Conservation (phyloP, 2,888 invertebrate species). For the Salticus scenicus region DNA sequence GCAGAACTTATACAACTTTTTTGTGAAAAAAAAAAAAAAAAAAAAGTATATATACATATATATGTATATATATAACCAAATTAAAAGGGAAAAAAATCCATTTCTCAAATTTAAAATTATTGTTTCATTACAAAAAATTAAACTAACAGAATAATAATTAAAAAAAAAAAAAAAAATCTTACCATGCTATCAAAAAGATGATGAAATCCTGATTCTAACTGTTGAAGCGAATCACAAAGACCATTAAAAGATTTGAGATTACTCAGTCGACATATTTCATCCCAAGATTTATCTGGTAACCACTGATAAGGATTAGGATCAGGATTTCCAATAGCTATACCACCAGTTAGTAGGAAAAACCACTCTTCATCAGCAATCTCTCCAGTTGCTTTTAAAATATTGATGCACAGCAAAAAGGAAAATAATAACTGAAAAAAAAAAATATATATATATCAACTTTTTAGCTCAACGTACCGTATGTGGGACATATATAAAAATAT, state of each 20-base stretch:
- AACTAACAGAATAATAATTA: too few relatives aligned
- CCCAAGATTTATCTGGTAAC: constrained; percentile 85
- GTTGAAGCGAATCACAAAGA: constrained; percentile 75
- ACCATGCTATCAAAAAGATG: constrained; percentile 83
- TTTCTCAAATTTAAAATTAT: too few relatives aligned
- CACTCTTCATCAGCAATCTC: constrained; percentile 81
- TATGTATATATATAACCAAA: too few relatives aligned
- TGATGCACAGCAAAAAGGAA: constrained; percentile 77
- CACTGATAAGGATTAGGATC: constrained; percentile 87
- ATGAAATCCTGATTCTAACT: constrained; percentile 78
- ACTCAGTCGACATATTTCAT: constrained; percentile 77
- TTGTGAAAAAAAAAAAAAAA: too few relatives aligned
- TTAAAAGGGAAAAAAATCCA: too few relatives aligned
- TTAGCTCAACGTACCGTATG: too few relatives aligned
- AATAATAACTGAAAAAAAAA: constrained; percentile 76
- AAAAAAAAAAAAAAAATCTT: too few relatives aligned
- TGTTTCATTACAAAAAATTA: too few relatives aligned
- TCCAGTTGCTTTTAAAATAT: constrained; percentile 76
- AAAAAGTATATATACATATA: too few relatives aligned
- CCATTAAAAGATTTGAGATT: constrained; percentile 75
- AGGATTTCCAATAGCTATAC: constrained; percentile 86
- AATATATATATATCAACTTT: too few relatives aligned
- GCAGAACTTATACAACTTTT: too few relatives aligned
- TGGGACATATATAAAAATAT: too few relatives aligned
- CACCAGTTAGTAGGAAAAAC: constrained; percentile 91